Base-by-base conservation (phyloP, 2,888 invertebrate species). In the Papilio protenor region DNA sequence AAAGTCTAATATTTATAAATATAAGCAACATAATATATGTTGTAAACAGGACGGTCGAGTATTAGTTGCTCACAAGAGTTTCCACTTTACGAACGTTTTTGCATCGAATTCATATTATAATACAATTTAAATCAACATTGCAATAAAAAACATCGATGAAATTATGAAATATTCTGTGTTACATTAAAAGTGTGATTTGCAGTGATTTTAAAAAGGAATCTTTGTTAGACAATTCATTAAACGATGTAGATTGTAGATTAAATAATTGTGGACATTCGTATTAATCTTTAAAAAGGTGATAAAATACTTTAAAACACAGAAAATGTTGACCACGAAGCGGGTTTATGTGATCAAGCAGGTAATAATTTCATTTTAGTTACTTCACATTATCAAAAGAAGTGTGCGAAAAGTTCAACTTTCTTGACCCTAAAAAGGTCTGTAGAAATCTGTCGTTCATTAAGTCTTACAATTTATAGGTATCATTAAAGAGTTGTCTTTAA, bases 301-400 rank as follows among this genome's bases (percentile, higher is more conserved):
- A 55, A n/a, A 55, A n/a, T 10, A n/a, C 11, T 12, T 59, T 33
- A 55, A 40, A 75, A 33, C 12, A 3, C 0, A 40, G 14, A 77
- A n/a, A 11, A 77, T 77, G 77, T 14, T 73, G 64, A 33, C 11
- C 8, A 55, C 11, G n/a, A 77, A 71, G 49, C 57, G 72, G 40
- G 55, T 55, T 14, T 66, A 61, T 23, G 18, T 73, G 18, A 55
- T 73, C 45, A 77, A 77, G 52, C 77, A 77, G 77, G 77, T 77
- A 76, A 16, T 72, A 12, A 57, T 16, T 55, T 66, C 69, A 21
- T 14, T 57, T 33, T 27, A 52, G 27, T 27, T 47, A 18, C n/a
- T 55, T 18, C n/a, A 16, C 16, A 71, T 12, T 18, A 23, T 45
- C 21, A 23, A 18, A 18, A 55, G 1, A 72, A 72, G 6, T 52